Evolutionary conservation across 1,140 invertebrate species (phyloP).

Genomic region (Calliopsis andreniformis): DNA sequence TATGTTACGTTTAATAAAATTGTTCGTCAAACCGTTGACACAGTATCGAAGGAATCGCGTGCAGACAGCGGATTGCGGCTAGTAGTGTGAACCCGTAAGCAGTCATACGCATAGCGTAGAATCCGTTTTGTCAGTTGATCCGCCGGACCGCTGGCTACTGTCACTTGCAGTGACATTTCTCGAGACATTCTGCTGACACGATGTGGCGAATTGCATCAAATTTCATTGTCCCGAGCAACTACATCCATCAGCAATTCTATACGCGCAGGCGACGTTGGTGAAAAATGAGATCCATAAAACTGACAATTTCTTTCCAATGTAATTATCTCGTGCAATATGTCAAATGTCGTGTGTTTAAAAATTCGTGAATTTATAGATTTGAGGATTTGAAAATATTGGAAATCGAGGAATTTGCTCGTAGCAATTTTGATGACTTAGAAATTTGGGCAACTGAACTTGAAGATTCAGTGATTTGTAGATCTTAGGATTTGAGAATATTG

Average conservation of each 20-base stretch:
- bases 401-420: not conserved
- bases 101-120: not conserved
- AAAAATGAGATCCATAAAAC: not conserved
- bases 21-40: not conserved
- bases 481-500: no score
- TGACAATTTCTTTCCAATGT: not conserved
- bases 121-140: not conserved
- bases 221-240: not conserved
- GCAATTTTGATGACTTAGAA: no score
- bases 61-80: not conserved
- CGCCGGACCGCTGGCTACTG: not conserved
- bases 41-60: not conserved
- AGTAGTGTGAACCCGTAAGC: conserved; percentile 5
- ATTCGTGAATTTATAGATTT: no score
- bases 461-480: no score
- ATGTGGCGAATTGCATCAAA: not conserved
- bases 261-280: not conserved
- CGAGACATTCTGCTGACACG: not conserved
- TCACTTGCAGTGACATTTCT: not conserved
- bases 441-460: no score
- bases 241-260: not conserved
- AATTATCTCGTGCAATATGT: not conserved
- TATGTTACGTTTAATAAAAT: not conserved
- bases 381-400: not conserved
- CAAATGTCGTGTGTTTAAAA: no score